Evolutionary conservation across 2,113 vertebrate species (phyloP), one percentile per base, ranked within the genome.

Genomic region (Mormyrus lacerda): DNA sequence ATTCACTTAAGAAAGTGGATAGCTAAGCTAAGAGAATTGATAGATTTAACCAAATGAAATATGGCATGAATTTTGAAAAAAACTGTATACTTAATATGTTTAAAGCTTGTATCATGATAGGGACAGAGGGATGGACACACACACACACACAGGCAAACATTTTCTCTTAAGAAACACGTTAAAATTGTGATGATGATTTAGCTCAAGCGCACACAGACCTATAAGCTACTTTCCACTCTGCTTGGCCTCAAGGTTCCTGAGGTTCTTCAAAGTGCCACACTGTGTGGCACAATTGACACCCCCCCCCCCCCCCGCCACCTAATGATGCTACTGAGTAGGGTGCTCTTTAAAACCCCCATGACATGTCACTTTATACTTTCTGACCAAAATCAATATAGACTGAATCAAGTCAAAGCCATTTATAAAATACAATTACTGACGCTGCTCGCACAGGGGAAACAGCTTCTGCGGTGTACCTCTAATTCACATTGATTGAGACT

Each of bases 351-450:
- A 21, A 3, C 2, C 50, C 73, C 15, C 19, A 35, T 21, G 92
- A 95, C 93, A 92, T 94, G 1, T 93, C 94, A 85, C 88, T 89
- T 89, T 95, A 96, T 96, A 95, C 94, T 96, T 96, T 96, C 96
- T 95, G 95, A 95, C 95, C 94, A 95, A 96, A 97, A 97, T 96
- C 96, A 96, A 96, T 97, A 95, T 93, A 94, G 94, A 95, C 95
- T 96, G 95, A 97, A 96, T 94, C 93, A 94, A 96, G 95, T 94
- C 92, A 94, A 91, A 91, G 94, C 90, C 94, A 94, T 96, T 61
- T 96, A 95, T 95, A 96, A 97, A 96, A 96, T 94, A 95, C 95
- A 97, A 96, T 97, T 96, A 65, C 76, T 61, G 79, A 84, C 79
- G 2, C 31, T 35, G 39, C n/a, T 53, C 31, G n/a, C n/a, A 10